Base-by-base conservation (phyloP, 2,888 invertebrate species). In the Pachliopta kotzebuea region DNA sequence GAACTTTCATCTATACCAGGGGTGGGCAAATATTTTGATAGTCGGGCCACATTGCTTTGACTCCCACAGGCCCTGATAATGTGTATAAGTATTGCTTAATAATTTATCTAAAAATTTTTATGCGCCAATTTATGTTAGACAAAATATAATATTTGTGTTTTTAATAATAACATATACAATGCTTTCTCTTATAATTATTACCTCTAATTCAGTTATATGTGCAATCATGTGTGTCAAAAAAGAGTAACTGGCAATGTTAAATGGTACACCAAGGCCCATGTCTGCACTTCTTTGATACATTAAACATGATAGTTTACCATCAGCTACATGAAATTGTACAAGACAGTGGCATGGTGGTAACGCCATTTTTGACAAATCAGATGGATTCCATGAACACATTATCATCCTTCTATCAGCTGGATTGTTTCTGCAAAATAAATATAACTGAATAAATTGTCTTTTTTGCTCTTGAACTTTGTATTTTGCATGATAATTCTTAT, bases 211-310 rank as follows among this genome's bases (percentile, higher is more conserved):
- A n/a, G 98, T 98, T 23, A 99, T 94, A 79, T 98, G 97, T 26
- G 99, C 99, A 71, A 99, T 96, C 98, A 99, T 98, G 76, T 96
- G 96, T 3, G 98, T 98, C 4, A 99, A 92, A 31, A 99, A 84
- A 1, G 99, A 94, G 86, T 99, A 99, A 74, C 98, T 98, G 58
- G 99, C 99, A 74, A 99, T 98, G 86, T 99, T 99, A 84, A 99
- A 99, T 17, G 99, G 99, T 0, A 99, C 98, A n/a, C 99, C 99
- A 1, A 99, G 92, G 2, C 98, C 98, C 96, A 99, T 97, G 81
- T 99, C 99, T 9, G 98, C 99, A 74, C 98, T 98, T 70, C 99
- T 93, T 85, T 99, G 99, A 82, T 99, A 99, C 70, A 99, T 84
- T 74, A 98, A 96, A 77, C 98, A 98, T 0, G 97, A 98, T 1